A percentile compares a stretch with the other conserved stretches of the same genome.
These are phyloP conservation scores for Hapalemur alaotrensis DNA, from an alignment of 2,797 vertebrate species.

Conservation along the genomic window DNA sequence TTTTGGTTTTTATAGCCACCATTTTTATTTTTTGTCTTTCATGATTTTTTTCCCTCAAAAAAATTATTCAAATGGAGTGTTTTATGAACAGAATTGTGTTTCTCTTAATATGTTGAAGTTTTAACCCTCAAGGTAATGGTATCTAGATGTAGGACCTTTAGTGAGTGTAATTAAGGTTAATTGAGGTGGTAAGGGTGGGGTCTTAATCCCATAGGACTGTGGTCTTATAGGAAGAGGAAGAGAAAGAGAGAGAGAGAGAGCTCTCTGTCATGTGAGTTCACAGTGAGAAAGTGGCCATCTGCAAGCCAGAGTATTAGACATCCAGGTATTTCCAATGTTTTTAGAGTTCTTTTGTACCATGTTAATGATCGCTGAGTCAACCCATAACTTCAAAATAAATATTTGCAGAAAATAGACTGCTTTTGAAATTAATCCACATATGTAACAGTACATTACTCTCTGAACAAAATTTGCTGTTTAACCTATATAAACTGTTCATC, in stretches of 20 bases:
- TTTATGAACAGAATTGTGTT: not conserved
- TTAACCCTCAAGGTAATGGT: not conserved
- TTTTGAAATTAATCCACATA: not conserved
- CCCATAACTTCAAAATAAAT: not conserved
- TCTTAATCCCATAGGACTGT: not conserved
- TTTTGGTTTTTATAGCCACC: not conserved
- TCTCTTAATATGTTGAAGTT: not conserved
- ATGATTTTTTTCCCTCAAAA: not conserved
- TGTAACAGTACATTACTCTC: not conserved
- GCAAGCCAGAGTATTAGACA: not conserved
- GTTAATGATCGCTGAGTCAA: not conserved
- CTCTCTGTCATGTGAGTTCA: not conserved
- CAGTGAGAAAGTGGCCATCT: not conserved
- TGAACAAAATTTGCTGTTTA: not conserved
- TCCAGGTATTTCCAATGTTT: not conserved
- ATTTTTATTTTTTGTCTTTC: not conserved
- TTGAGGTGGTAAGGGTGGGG: too few species aligned
- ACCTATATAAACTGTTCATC: not conserved
- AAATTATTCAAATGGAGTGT: not conserved
- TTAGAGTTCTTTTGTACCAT: not conserved
- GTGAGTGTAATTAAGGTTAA: not conserved
- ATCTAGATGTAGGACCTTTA: not conserved
- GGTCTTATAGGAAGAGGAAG: not conserved
- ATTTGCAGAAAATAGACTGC: not conserved
- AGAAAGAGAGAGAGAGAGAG: not conserved